Evolutionary conservation across 2,797 vertebrate species (phyloP).

Genomic region (Megaceryle alcyon): DNA sequence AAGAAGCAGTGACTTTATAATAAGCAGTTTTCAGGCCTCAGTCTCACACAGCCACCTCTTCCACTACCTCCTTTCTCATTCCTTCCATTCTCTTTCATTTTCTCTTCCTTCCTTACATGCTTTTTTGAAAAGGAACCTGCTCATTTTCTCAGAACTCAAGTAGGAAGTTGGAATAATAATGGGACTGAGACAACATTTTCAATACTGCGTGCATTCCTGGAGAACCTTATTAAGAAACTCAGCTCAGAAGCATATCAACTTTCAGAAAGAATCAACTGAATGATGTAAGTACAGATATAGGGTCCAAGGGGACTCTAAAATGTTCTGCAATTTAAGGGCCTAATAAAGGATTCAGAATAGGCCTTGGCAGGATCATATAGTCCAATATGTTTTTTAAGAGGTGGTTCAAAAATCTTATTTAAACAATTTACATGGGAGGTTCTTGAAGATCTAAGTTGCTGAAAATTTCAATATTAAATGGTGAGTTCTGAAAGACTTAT

Average conservation of each 20-base stretch:
- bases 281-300: background rate
- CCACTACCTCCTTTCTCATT: background rate
- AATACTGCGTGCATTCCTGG: background rate
- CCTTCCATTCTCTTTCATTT: background rate
- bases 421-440: conserved; percentile 25
- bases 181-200: background rate
- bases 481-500: background rate
- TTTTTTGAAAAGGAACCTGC: conserved; percentile 23
- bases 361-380: conserved; percentile 27
- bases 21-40: background rate
- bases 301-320: conserved; percentile 28
- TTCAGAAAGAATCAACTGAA: conserved; percentile 33
- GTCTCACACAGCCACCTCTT: background rate
- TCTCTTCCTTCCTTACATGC: background rate
- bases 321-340: background rate
- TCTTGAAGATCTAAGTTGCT: conserved; percentile 11
- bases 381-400: conserved; percentile 18
- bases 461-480: background rate
- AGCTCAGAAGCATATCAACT: conserved; percentile 8
- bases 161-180: conserved; percentile 17
- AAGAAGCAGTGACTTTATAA: background rate
- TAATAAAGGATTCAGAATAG: conserved; percentile 11
- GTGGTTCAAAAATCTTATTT: conserved; percentile 27
- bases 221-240: conserved; percentile 18
- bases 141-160: conserved; percentile 9